These are phyloP conservation scores for Agelastica alni DNA, from an alignment of 2,888 invertebrate species.

Conservation along the genomic window DNA sequence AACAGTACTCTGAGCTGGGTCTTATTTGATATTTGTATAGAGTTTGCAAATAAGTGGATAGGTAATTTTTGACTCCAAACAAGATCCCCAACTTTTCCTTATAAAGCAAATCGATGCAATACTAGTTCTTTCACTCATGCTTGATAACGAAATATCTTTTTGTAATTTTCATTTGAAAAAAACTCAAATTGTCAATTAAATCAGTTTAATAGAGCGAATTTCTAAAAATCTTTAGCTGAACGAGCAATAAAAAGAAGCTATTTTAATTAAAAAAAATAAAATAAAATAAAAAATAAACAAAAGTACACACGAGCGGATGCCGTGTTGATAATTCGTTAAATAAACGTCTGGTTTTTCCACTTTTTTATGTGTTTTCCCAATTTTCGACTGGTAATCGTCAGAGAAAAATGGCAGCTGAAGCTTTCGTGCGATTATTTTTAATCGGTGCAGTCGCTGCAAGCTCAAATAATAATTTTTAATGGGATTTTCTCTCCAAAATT, in stretches of 20 bases:
- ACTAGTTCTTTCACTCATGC: no score
- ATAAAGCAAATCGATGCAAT: no score
- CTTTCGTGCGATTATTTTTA: slow-evolving; percentile 40
- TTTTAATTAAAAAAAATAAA: not conserved
- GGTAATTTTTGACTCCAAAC: no score
- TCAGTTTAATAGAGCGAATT: no score
- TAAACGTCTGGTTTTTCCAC: slow-evolving; percentile 12
- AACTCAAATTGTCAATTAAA: no score
- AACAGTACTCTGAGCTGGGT: no score
- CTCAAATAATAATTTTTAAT: slow-evolving; percentile 26
- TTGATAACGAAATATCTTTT: no score
- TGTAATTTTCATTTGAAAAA: no score
- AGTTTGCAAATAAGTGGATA: no score
- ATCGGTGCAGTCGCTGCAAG: slow-evolving; percentile 33
- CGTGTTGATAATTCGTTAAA: slow-evolving; percentile 18
- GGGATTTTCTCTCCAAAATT: slow-evolving; percentile 17
- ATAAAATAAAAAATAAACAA: slow-evolving; percentile 1
- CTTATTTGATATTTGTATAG: no score
- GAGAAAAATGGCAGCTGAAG: slow-evolving; percentile 33
- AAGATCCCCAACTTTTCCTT: no score
- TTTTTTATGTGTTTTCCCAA: slow-evolving; percentile 11
- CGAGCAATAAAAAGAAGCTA: not conserved
- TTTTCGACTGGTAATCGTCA: slow-evolving; percentile 30
- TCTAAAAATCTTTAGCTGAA: no score
- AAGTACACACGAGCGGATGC: not conserved